These are phyloP conservation scores for Erethizon dorsatum DNA, from an alignment of 2,797 vertebrate genomes.

Conservation along the genomic window DNA sequence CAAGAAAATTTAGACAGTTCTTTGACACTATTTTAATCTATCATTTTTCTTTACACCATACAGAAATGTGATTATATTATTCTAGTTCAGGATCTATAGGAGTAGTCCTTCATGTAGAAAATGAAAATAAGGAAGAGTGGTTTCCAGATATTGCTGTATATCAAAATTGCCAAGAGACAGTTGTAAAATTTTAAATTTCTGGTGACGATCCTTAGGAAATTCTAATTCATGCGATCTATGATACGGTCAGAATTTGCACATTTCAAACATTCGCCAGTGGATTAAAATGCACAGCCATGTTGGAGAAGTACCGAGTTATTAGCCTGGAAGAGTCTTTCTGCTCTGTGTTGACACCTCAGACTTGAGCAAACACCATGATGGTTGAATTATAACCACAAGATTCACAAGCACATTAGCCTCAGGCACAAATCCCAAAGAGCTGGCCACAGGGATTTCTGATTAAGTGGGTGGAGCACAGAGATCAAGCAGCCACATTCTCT, in stretches of 20 bases:
- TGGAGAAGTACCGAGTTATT: conserved; percentile 1
- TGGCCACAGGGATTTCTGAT: conserved; percentile 35
- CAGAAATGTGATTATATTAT: conserved; percentile 31
- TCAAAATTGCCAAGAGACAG: conserved; percentile 12
- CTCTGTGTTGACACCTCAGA: neutral
- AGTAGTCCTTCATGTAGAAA: neutral
- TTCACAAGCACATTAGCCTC: neutral
- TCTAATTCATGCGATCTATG: neutral
- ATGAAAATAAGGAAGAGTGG: conserved; percentile 19
- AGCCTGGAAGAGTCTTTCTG: neutral
- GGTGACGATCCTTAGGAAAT: neutral
- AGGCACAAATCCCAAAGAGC: neutral
- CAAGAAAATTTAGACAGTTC: conserved; percentile 12
- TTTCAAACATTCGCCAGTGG: neutral
- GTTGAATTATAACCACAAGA: conserved; percentile 3
- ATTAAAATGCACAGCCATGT: neutral
- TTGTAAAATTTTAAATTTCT: conserved; percentile 54
- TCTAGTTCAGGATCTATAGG: neutral
- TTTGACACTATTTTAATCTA: neutral
- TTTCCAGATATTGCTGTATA: conserved; percentile 30
- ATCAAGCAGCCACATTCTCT: neutral
- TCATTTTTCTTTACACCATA: neutral
- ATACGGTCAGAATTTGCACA: neutral
- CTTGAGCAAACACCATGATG: neutral
- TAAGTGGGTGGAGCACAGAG: neutral